These are phyloP conservation scores for Andinoacara biseriatus DNA, from an alignment of 2,113 vertebrate genomes.

Conservation along the genomic window DNA sequence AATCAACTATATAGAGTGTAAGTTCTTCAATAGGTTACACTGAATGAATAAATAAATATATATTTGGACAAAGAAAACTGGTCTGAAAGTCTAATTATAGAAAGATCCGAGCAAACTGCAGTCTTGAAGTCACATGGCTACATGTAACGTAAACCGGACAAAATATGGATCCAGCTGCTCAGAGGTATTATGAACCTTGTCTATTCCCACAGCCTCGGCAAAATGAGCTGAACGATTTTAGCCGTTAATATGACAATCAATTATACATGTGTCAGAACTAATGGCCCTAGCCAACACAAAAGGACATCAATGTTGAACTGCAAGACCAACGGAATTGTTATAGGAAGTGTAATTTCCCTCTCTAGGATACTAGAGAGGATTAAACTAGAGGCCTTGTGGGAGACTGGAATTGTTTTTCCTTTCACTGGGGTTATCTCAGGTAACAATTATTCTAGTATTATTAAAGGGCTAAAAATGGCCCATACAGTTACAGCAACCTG, in stretches of 20 bases:
- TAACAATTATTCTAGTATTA: constrained; percentile 73
- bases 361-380: constrained; percentile 68
- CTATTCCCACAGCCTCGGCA: constrained; percentile 38
- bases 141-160: constrained; percentile 43
- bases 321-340: constrained; percentile 71
- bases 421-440: constrained; percentile 72
- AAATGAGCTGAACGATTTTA: constrained; percentile 67
- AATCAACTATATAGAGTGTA: not conserved
- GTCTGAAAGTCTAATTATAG: too few species aligned
- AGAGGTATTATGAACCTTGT: constrained; percentile 61
- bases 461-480: constrained; percentile 77
- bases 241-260: constrained; percentile 75
- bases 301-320: constrained; percentile 65
- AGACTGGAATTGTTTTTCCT: constrained; percentile 72
- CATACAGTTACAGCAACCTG: constrained; percentile 62
- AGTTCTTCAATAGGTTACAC: not conserved
- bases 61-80: too few species aligned
- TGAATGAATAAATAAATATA: too few species aligned
- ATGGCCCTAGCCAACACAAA: constrained; percentile 65
- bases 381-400: constrained; percentile 66
- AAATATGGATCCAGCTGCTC: constrained; percentile 59
- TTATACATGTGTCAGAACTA: constrained; percentile 75
- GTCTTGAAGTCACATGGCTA: not conserved
- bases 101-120: not conserved
- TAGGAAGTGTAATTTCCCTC: constrained; percentile 71